Conservation (phyloP, 2,113 vertebrate genomes). For the Eonycteris spelaea region DNA sequence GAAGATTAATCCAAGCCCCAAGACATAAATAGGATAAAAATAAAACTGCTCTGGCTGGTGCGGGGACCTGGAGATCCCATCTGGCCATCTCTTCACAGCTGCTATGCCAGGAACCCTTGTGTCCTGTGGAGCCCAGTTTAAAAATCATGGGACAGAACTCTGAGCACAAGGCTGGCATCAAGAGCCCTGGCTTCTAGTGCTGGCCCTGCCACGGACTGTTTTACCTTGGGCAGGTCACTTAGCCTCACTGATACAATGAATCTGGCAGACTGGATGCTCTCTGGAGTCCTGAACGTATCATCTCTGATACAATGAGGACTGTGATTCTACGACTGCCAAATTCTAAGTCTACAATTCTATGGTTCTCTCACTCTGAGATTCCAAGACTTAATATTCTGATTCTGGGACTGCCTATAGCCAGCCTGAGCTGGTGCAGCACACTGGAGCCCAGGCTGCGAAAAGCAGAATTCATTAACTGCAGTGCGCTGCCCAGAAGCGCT, state of each 20-base stretch:
- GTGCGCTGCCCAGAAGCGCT: not conserved
- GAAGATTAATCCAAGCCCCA: not conserved
- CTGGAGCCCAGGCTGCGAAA: not conserved
- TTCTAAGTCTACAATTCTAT: not conserved
- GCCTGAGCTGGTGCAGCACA: not conserved
- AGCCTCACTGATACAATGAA: not conserved
- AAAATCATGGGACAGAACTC: not conserved
- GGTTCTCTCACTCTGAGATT: not conserved
- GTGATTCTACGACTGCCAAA: not conserved
- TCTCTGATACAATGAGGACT: not conserved
- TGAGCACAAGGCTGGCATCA: not conserved
- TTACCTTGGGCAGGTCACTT: not conserved
- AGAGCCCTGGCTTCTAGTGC: not conserved
- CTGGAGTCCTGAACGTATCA: not conserved
- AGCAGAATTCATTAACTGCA: slow-evolving; percentile 22
- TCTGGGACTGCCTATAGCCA: not conserved
- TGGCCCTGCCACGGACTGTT: not conserved
- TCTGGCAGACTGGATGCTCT: not conserved
- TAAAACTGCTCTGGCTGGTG: not conserved
- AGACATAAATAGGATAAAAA: not conserved
- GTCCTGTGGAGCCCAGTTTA: not conserved
- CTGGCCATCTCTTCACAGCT: not conserved
- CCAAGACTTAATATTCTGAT: not conserved
- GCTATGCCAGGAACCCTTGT: not conserved
- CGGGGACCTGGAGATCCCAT: not conserved